A percentile compares a stretch with the other conserved stretches of the same genome.
Evolutionary conservation across 2,113 vertebrate species (phyloP).

Genomic region (Cephalophus harveyi): DNA sequence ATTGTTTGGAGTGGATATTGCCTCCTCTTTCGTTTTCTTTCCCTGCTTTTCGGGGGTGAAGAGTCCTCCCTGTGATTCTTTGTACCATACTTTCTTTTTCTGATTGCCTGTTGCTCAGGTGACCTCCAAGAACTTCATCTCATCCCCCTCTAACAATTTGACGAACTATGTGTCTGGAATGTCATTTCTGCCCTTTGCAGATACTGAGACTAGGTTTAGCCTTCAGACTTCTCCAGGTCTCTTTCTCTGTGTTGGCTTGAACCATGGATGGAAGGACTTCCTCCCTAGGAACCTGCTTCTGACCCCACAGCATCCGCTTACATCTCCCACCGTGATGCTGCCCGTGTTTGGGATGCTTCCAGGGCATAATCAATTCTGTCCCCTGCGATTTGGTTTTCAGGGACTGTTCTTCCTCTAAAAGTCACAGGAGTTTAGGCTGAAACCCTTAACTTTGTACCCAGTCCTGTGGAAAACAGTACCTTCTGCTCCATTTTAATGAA

Average conservation of each 20-base stretch:
- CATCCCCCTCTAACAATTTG: not conserved
- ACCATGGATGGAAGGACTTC: not conserved
- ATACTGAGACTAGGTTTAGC: not conserved
- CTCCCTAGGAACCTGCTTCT: not conserved
- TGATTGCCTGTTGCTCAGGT: not conserved
- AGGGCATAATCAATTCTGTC: not conserved
- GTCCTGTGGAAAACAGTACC: not conserved
- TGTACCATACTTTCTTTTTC: not conserved
- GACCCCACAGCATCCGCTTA: not conserved
- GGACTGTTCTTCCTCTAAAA: not conserved
- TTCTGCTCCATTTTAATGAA: not conserved
- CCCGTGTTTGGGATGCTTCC: not conserved
- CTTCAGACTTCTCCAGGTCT: not conserved
- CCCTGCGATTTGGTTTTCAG: not conserved
- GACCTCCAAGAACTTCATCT: not conserved
- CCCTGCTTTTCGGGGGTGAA: not conserved
- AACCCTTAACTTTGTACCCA: not conserved
- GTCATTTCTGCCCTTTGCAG: not conserved
- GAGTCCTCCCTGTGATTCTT: not conserved
- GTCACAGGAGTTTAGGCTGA: not conserved
- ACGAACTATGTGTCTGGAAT: not conserved
- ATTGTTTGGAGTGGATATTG: not conserved
- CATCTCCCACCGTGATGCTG: fast-evolving
- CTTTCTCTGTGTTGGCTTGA: not conserved
- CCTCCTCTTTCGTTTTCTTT: not conserved